Conservation (phyloP, 2,888 invertebrate genomes). For the Dendrolimus pini region DNA sequence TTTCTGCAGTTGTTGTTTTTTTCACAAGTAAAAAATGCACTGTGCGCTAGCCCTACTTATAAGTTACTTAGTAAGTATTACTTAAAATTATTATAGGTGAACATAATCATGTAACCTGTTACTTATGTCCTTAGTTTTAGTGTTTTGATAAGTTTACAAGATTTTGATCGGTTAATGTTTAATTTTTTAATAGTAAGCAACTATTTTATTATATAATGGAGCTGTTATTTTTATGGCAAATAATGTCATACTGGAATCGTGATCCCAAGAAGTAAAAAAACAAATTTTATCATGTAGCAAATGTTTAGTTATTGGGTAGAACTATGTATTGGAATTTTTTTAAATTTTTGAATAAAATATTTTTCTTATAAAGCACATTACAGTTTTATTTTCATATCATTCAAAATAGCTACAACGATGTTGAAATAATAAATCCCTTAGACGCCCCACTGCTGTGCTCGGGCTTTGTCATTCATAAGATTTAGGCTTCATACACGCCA, state of each 20-base stretch:
- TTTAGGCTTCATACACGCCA: too few relatives aligned
- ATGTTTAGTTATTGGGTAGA: neutral
- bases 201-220: too few relatives aligned
- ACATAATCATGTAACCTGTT: constrained; percentile 57
- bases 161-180: too few relatives aligned
- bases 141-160: constrained; percentile 11
- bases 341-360: constrained; percentile 33
- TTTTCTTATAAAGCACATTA: constrained; percentile 8
- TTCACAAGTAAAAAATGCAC: too few relatives aligned
- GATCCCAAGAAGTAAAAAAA: neutral
- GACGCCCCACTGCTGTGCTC: too few relatives aligned
- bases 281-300: neutral
- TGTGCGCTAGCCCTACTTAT: too few relatives aligned
- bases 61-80: constrained; percentile 8
- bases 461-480: too few relatives aligned
- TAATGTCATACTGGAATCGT: too few relatives aligned
- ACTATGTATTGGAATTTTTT: constrained; percentile 25
- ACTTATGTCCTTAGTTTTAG: constrained; percentile 37
- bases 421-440: too few relatives aligned
- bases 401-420: neutral
- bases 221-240: too few relatives aligned
- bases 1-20: constrained; percentile 1
- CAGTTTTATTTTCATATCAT: neutral
- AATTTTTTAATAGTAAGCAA: too few relatives aligned
- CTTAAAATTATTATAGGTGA: constrained; percentile 42